Conservation (phyloP, 2,797 vertebrate genomes). For the Enteromius treurensis region DNA sequence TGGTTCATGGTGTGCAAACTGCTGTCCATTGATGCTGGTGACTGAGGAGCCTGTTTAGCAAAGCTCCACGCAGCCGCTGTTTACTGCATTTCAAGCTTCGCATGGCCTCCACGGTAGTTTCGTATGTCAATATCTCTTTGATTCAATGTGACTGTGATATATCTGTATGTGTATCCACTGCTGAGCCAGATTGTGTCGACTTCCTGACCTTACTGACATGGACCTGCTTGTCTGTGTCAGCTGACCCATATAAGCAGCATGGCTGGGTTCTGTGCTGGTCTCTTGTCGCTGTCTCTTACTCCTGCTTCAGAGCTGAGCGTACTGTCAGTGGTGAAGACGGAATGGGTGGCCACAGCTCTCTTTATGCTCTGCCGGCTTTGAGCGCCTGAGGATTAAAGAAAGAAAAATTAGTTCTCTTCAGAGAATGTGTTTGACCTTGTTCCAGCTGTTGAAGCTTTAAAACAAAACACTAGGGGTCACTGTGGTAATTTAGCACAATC, state of each 20-base stretch:
- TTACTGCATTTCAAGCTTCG: constrained; percentile 18
- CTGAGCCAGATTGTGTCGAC: constrained; percentile 29
- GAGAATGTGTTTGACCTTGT: constrained; percentile 34
- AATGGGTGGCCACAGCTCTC: constrained; percentile 33
- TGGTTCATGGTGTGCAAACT: constrained; percentile 27
- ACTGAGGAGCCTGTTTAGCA: constrained; percentile 42
- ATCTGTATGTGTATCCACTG: constrained; percentile 27
- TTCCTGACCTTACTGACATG: constrained; percentile 44
- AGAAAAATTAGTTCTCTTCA: constrained; percentile 33
- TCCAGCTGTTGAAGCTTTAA: constrained; percentile 35
- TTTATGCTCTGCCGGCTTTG: constrained; percentile 31
- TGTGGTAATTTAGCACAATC: constrained; percentile 46
- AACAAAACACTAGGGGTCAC: constrained; percentile 55
- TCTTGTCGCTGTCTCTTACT: constrained; percentile 8
- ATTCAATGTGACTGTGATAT: neutral
- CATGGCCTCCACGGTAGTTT: constrained; percentile 16
- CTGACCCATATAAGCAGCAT: constrained; percentile 47
- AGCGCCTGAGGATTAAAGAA: constrained; percentile 52
- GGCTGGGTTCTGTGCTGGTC: neutral
- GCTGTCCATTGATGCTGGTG: constrained; percentile 27
- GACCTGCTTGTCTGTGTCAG: constrained; percentile 50
- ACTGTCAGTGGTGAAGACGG: neutral
- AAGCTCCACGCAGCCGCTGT: constrained; percentile 47
- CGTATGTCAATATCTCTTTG: neutral
- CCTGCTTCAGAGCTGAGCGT: neutral